Evolutionary conservation across 30 jellyfish, hydroid and myxozoan genomes (phyloP), one percentile per base, ranked within the genome.

Genomic region (Nemopilema nomurai): DNA sequence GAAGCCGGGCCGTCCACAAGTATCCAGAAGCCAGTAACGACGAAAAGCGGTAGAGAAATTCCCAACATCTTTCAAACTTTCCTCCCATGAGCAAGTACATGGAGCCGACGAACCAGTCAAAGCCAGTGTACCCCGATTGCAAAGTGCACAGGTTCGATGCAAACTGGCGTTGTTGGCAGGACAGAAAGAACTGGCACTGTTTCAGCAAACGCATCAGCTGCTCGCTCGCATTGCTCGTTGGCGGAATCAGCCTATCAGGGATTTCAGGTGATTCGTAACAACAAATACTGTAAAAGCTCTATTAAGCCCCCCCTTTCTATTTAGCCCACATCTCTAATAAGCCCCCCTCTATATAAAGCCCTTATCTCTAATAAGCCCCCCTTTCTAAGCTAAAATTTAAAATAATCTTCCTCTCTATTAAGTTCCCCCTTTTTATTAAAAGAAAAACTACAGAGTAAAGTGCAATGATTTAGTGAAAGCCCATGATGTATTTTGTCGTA

Each of bases 61-160:
- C 69, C 90, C 88, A 87, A 4, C 90, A 67, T 26, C 71, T 41
- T 52, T 70, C 92, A 0, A 63, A 66, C 28, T 87, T 81, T 20
- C 96, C 96, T 49, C 81, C 82, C 83, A 87, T 80, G 29, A 92
- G 49, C 26, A 92, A 79, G 67, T 62, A 92, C 0, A 92, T 65
- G 17, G 90, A 74, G 74, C 90, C 69, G 28, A 82, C 62, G 69
- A 87, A 88, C 98, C 98, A 92, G 63, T 92, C 98, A 81, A 92
- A 92, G 3, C 96, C 98, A 26, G 75, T 71, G 50, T 77, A 80
- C 49, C 88, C 88, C 4, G 76, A 24, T 51, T 85, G 93, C 88
- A 85, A 26, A 31, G 93, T 67, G 22, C 67, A 70, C 77, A 85
- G 71, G 1, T 71, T 24, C 9, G 93, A 74, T 6, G 82, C 1